phyloP scores from a whole-genome alignment of 2,888 invertebrate species.

The Erebia aethiops region DNA sequence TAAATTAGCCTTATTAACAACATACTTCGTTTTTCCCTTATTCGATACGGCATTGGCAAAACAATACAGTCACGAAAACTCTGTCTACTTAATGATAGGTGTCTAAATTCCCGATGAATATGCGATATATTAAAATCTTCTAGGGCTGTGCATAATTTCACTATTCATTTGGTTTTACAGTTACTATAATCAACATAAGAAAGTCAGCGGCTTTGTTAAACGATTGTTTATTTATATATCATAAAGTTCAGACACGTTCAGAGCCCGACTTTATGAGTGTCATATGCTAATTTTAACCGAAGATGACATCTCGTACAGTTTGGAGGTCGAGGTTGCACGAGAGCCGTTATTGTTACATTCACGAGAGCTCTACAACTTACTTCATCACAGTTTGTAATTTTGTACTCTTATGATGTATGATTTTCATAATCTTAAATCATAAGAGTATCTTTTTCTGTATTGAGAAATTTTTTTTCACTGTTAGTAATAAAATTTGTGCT shows the following conservation, averaged over 20 bases:
- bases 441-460: too few species aligned
- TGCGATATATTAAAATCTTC: neutral
- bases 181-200: neutral
- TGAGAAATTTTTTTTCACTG: neutral
- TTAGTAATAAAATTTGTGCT: too few species aligned
- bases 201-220: conserved; percentile 6
- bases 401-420: neutral
- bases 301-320: neutral
- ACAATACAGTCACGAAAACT: neutral
- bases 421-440: neutral
- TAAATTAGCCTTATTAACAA: neutral
- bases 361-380: neutral
- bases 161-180: neutral
- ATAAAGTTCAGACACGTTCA: conserved; percentile 14
- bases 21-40: neutral
- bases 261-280: neutral
- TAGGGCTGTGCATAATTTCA: neutral
- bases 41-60: neutral
- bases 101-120: neutral
- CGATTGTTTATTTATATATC: conserved; percentile 4
- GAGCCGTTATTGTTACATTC: neutral
- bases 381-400: neutral
- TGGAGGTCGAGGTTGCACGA: neutral
- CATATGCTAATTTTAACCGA: conserved; percentile 8
- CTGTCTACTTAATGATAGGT: neutral